Base-by-base conservation (phyloP, 2,888 invertebrate species). In the Zelleria hepariella region DNA sequence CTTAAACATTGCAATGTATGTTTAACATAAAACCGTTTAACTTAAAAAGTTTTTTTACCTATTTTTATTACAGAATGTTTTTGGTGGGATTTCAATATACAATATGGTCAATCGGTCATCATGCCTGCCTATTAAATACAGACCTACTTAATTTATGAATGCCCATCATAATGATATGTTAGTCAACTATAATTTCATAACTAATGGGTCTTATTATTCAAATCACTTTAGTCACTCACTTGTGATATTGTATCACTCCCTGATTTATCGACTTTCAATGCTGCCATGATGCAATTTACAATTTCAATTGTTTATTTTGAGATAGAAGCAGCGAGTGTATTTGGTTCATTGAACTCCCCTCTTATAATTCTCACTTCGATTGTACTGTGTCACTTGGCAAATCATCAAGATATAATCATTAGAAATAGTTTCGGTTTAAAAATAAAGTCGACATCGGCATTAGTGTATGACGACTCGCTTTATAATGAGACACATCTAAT, bases 331-430 rank as follows among this genome's bases (percentile, higher is more conserved):
- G 57, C 55, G 58, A 58, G 10, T 61, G 62, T 32, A 18, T 27
- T 63, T 65, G 64, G 76, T 74, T 74, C 75, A 70, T 70, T 70
- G 73, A 69, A 73, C 77, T 68, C 66, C 67, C 66, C 63, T 65
- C 69, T 60, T 71, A 68, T 70, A 68, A 67, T 72, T 66, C 71
- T 69, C 64, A 66, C 65, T 64, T 64, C 62, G 53, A 60, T 66
- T 62, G 60, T 23, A 24, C 48, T 47, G 62, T 63, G 62, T 69
- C 64, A 67, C 68, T 77, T 78, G 76, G 76, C 74, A 72, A 71
- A 68, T 69, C 64, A 66, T 78, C 73, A 75, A 78, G 67, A 68
- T 67, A 59, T 59, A 58, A 58, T 56, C 32, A 42, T 56, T 59
- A 56, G 24, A 59, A 42, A 59, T 49, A 32, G 56, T 49, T 53